Base-by-base conservation (phyloP, 2,797 vertebrate genomes). In the Tauraco hartlaubi region DNA sequence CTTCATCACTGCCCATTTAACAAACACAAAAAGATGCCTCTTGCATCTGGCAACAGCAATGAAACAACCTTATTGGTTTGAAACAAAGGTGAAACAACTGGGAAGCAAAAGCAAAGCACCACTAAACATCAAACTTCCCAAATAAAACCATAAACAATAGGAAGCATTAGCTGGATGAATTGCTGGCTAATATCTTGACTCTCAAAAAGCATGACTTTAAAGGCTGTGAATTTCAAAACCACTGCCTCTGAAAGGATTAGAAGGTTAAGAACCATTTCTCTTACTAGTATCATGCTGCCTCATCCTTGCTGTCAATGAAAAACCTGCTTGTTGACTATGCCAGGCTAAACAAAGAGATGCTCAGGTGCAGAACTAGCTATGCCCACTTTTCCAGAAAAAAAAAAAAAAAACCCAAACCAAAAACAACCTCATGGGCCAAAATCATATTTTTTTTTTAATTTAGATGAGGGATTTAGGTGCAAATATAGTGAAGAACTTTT, bases 11-110 rank as follows among this genome's bases (percentile, higher is more conserved):
- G 61, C 78, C 49, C 29, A 6, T 59, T 90, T 72, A 80, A 66
- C n/a, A 66, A 81, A 49, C 76, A 93, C 85, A 91, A 72, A 73
- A 94, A 92, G 87, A 80, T 55, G 91, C 33, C 61, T 72, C 74
- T 83, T 18, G 11, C 31, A 23, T 56, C 74, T 67, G 55, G 51
- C 31, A 72, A 31, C 12, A 29, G 63, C 80, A 55, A 25, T 2
- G 56, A 67, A 89, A 87, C 49, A 33, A 20, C 31, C 20, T 29
- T 19, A n/a, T 22, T 49, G 1, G 0, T 49, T 44, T n/a, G 51
- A 71, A 92, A 43, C 29, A 75, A 85, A 74, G 41, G 68, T 72
- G 68, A 39, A 90, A 25, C 37, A 72, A 78, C 11, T 12, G 51
- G 9, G 63, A 85, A 90, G 61, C 67, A 63, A 91, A 61, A 80